Percentiles rank a stretch among this genome's conserved stretches.
phyloP scores from a whole-genome alignment of 2,888 invertebrate species.

The Rutpela maculata region DNA sequence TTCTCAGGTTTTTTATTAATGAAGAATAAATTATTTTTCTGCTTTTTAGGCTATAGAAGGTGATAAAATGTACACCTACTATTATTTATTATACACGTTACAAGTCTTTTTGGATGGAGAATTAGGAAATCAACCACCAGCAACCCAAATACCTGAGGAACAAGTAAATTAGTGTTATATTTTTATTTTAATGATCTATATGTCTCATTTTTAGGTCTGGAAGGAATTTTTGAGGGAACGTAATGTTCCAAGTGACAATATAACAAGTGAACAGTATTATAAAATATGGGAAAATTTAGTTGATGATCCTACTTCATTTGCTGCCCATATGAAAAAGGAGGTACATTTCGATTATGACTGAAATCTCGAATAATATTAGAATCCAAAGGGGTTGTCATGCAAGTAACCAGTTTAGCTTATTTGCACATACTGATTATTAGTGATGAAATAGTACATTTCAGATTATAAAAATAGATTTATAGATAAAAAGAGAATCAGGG shows the following conservation, averaged over 20 bases:
- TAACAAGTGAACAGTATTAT: conserved; percentile 74
- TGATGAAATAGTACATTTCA: too few species aligned
- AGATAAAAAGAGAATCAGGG: too few species aligned
- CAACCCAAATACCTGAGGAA: conserved; percentile 71
- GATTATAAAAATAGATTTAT: too few species aligned
- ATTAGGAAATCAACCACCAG: conserved; percentile 72
- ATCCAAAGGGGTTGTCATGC: neutral
- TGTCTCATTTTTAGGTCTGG: conserved; percentile 72
- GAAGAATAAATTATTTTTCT: neutral
- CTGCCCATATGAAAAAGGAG: conserved; percentile 62
- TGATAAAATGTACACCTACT: conserved; percentile 75
- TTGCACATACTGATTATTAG: too few species aligned
- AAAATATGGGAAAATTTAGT: conserved; percentile 74
- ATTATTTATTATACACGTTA: conserved; percentile 76
- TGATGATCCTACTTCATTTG: conserved; percentile 68
- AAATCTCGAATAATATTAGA: conserved; percentile 9
- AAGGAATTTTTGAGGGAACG: conserved; percentile 72
- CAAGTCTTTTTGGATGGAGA: conserved; percentile 72
- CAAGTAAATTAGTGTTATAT: conserved; percentile 60
- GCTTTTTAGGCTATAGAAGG: conserved; percentile 73
- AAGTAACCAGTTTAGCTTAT: too few species aligned
- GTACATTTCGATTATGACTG: conserved; percentile 45
- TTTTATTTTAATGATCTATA: neutral
- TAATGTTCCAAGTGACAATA: conserved; percentile 71
- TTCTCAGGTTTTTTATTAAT: conserved; percentile 13